Evolutionary conservation across 2,797 vertebrate genomes (phyloP).

Genomic region (Halcyon chelicuti): DNA sequence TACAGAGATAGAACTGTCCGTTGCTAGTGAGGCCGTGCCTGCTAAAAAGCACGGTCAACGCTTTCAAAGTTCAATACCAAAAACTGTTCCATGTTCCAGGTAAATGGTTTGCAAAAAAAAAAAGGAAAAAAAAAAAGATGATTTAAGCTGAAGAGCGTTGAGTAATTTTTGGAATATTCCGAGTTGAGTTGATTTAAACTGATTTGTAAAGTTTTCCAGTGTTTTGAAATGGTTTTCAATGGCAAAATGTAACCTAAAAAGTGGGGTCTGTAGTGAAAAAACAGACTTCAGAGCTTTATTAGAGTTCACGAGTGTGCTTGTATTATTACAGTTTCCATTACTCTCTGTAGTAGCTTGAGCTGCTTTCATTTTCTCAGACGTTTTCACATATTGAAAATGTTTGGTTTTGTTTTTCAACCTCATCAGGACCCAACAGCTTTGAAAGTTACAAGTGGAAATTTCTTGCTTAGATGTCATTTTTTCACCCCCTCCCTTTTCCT

Average conservation of each 20-base stretch:
- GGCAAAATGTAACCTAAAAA: neutral
- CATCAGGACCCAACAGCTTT: neutral
- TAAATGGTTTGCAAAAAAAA: neutral
- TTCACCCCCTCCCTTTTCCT: neutral
- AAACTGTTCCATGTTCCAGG: neutral
- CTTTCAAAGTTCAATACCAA: neutral
- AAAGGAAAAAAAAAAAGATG: neutral
- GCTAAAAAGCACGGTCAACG: neutral
- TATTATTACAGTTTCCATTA: neutral
- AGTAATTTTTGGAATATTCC: neutral
- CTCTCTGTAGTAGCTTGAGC: slow-evolving; percentile 19
- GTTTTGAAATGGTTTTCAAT: neutral
- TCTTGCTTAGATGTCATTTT: neutral
- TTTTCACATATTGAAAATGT: neutral
- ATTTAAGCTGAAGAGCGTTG: neutral
- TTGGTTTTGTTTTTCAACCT: neutral
- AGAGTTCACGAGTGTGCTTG: neutral
- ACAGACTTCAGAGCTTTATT: neutral
- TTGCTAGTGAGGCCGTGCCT: neutral
- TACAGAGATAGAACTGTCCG: neutral
- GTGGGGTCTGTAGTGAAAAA: neutral
- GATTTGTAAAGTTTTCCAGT: neutral
- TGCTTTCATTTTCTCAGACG: slow-evolving; percentile 8
- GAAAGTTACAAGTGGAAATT: slow-evolving; percentile 8
- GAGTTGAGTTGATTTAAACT: neutral